A percentile compares a stretch with the other conserved stretches of the same genome.
phyloP scores from a whole-genome alignment of 2,888 invertebrate species.

The Oligia strigilis region DNA sequence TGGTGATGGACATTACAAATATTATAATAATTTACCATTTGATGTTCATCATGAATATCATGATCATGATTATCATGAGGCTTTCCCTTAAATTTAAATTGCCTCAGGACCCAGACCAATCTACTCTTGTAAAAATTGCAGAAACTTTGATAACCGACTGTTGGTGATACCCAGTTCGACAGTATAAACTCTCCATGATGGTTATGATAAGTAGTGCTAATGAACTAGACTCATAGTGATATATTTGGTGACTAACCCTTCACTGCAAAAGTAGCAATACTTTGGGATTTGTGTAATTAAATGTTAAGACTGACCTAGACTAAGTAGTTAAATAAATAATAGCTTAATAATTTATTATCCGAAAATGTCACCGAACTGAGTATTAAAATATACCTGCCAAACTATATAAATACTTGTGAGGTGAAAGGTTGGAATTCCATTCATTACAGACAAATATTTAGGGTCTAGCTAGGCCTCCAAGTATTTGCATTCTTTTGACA shows the following conservation, averaged over 20 bases:
- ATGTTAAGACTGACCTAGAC: neutral
- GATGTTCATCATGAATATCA: neutral
- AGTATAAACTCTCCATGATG: neutral
- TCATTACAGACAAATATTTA: constrained; percentile 53
- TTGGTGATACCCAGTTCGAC: neutral
- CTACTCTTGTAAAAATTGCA: neutral
- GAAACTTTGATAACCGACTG: neutral
- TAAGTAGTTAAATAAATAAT: neutral
- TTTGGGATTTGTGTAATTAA: neutral
- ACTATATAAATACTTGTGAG: constrained; percentile 31
- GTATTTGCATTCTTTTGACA: constrained; percentile 55
- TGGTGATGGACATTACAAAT: neutral
- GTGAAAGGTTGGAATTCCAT: constrained; percentile 54
- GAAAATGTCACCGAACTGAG: constrained; percentile 18
- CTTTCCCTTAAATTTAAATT: no score
- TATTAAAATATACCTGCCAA: constrained; percentile 1
- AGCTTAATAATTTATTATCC: constrained; percentile 4
- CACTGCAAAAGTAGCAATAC: neutral
- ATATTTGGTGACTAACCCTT: neutral
- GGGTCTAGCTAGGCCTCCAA: constrained; percentile 49
- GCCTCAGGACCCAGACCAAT: neutral
- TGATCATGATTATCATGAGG: neutral
- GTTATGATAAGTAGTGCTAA: neutral
- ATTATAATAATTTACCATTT: neutral
- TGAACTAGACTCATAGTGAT: neutral